A percentile compares a stretch with the other conserved stretches of the same genome.
phyloP scores from a whole-genome alignment of 2,888 invertebrate species.

The Andrena fulva region DNA sequence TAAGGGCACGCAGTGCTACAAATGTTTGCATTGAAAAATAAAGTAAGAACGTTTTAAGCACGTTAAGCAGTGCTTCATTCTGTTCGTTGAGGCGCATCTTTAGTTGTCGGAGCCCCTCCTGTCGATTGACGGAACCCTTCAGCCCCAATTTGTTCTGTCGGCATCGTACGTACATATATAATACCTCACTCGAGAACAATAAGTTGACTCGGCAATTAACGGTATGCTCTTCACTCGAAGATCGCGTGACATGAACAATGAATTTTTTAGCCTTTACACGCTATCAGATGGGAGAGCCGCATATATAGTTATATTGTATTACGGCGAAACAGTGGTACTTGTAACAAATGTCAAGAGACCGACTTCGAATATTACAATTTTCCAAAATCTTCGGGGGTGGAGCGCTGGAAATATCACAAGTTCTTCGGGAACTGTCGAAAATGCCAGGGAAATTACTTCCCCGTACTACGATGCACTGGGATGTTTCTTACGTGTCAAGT shows the following conservation, averaged over 20 bases:
- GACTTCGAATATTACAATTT: neutral
- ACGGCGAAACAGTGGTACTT: neutral
- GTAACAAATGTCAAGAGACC: neutral
- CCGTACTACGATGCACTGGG: too few species aligned
- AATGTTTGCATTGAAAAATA: slow-evolving; percentile 49
- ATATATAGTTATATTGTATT: neutral
- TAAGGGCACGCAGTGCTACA: slow-evolving; percentile 8
- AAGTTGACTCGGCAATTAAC: slow-evolving; percentile 63
- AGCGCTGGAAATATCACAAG: neutral
- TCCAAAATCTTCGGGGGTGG: neutral
- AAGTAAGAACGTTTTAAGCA: slow-evolving; percentile 47
- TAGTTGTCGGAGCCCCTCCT: slow-evolving; percentile 40
- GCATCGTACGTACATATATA: slow-evolving; percentile 18
- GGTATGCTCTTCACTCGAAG: slow-evolving; percentile 32
- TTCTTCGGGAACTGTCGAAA: too few species aligned
- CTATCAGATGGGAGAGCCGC: slow-evolving; percentile 22
- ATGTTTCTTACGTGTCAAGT: too few species aligned
- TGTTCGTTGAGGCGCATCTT: slow-evolving; percentile 41
- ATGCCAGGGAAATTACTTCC: too few species aligned
- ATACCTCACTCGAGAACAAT: slow-evolving; percentile 50
- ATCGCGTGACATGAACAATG: slow-evolving; percentile 58
- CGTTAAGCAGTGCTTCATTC: slow-evolving; percentile 55
- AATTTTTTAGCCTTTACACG: slow-evolving; percentile 26
- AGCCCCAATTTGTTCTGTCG: slow-evolving; percentile 52
- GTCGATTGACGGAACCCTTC: slow-evolving; percentile 47